Base-by-base conservation (phyloP, 2,113 vertebrate species). In the Amphiprion percula region DNA sequence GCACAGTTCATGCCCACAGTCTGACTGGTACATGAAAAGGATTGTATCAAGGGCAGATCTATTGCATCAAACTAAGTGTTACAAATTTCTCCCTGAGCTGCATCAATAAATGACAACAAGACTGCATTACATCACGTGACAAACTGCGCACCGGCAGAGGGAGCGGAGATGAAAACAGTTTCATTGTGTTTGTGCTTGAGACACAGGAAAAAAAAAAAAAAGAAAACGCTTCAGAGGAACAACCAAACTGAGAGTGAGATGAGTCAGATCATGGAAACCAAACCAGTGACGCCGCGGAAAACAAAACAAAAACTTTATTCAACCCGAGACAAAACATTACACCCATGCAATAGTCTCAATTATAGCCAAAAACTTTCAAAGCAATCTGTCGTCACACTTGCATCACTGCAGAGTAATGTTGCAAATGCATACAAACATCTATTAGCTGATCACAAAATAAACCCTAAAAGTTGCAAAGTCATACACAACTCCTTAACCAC, bases 241-340 rank as follows among this genome's bases (percentile, higher is more conserved):
- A 67, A 86, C 5, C 47, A 73, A 67, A 67, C 41, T 30, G 30
- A 26, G 23, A 58, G 21, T 44, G 15, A 30, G 26, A 73, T 77
- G 64, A 79, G 64, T 77, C 73, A 80, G 54, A 70, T 30, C 30
- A 64, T 37, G 74, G 50, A 74, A 67, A 75, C 39, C 3, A 55
- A 5, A 56, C 30, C 33, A 50, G 23, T 44, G 37, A 72, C 19
- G 10, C 10, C 21, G 33, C 79, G 21, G 64, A 80, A 80, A 77
- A 56, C 24, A 37, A 81, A 75, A 81, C 30, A 65, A 80, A 58
- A 65, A 80, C 53, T 23, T 65, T 2, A 53, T 62, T 4, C 0
- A 72, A 15, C 5, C 7, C 2, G 16, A 66, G 73, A 77, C 28
- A 61, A 64, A 68, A 64, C 21, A 33, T 0, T 49, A 14, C 7